Evolutionary conservation across 2,797 vertebrate species (phyloP).

Genomic region (Diceros bicornis): DNA sequence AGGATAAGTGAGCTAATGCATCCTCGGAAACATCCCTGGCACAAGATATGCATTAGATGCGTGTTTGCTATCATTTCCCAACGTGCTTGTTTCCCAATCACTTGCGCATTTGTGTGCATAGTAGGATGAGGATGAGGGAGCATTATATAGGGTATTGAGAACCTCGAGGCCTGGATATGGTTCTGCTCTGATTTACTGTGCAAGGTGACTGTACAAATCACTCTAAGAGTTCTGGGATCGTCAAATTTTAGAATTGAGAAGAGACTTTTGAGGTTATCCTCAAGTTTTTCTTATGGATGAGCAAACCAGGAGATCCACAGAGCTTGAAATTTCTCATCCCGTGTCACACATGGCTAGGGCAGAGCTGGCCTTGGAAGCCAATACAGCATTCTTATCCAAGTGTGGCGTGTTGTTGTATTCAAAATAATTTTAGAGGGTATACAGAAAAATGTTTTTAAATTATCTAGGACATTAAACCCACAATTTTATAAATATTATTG

Average conservation of each 20-base stretch:
- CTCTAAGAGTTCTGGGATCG: neutral
- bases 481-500: neutral
- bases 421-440: neutral
- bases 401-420: neutral
- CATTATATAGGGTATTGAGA: neutral
- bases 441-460: neutral
- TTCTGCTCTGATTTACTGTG: neutral
- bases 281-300: neutral
- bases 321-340: neutral
- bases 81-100: neutral
- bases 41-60: neutral
- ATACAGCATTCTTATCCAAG: neutral
- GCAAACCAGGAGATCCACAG: neutral
- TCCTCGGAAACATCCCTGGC: neutral
- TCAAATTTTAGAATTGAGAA: neutral
- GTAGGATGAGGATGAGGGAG: neutral
- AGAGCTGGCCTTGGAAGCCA: neutral
- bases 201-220: neutral
- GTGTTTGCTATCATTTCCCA: neutral
- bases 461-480: neutral
- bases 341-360: neutral
- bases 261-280: neutral
- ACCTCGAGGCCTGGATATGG: neutral
- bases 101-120: neutral
- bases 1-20: neutral